Evolutionary conservation across 2,888 invertebrate species (phyloP), one percentile per base, ranked within the genome.

Genomic region (Allygus modestus): DNA sequence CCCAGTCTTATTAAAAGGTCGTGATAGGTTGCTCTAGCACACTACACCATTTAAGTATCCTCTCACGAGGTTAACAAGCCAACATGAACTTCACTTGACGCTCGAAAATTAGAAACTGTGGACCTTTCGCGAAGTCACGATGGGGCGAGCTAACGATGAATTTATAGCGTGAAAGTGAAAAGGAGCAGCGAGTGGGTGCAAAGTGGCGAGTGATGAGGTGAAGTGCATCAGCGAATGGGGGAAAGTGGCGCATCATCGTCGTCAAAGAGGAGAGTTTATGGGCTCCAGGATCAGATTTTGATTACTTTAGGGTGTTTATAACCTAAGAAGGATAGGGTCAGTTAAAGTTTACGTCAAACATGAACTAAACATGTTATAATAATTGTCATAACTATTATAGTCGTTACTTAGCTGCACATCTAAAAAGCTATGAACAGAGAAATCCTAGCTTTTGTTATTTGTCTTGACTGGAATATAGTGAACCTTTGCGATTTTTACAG

Each of bases 41-140:
- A 9, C 12, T 15, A 46, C 9, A 17, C 46, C 46, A 46, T n/a
- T n/a, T n/a, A 12, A 15, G 12, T 46, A n/a, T n/a, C n/a, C 46
- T 46, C 46, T 37, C 46, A 46, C 58, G 23, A 20, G 65, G 65
- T 65, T 31, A 65, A 65, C 65, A 2, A 65, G 65, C 2, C 28
- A 12, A 20, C 28, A 65, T 4, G 65, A 58, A 58, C 58, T 58
- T 58, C 23, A 23, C 20, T 31, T 65, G 65, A 15, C 65, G 65
- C 65, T 65, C 58, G 12, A 65, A 65, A 65, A 65, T 31, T 65
- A 65, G 65, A 65, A 65, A 65, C 15, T 65, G 65, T 17, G 65
- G 31, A 65, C 65, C 65, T 65, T 65, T 65, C 58, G 15, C 65
- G 54, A 4, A 65, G 65, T 65, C 65, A 65, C 65, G 65, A 58